Conservation (phyloP, 2,113 vertebrate genomes). For the Rhabdornis inornatus region DNA sequence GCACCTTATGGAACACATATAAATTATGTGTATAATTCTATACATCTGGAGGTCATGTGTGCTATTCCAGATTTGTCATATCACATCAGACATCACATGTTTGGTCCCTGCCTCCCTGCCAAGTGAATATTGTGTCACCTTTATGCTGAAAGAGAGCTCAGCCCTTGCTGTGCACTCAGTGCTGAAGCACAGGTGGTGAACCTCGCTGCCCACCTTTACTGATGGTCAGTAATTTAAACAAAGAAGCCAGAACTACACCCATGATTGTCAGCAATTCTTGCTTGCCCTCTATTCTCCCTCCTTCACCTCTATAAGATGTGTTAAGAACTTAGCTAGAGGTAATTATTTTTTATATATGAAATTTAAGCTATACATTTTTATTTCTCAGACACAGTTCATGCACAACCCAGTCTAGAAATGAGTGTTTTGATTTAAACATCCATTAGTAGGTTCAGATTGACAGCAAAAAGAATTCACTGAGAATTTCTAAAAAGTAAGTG, state of each 20-base stretch:
- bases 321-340: neutral
- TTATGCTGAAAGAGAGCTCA: neutral
- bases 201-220: neutral
- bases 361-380: neutral
- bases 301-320: neutral
- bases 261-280: neutral
- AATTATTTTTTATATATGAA: neutral
- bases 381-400: neutral
- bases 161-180: neutral
- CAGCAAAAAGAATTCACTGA: neutral
- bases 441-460: neutral
- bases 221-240: neutral
- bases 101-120: neutral
- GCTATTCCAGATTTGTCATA: neutral
- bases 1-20: too few species aligned
- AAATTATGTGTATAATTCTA: neutral
- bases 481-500: neutral
- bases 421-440: neutral
- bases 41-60: neutral
- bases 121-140: neutral
- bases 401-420: neutral
- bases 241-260: neutral
- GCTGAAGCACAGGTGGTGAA: neutral
- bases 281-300: neutral
- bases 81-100: neutral